These are phyloP conservation scores for Oscheius sp. DNA, from an alignment of 2,888 invertebrate genomes.

Conservation along the genomic window DNA sequence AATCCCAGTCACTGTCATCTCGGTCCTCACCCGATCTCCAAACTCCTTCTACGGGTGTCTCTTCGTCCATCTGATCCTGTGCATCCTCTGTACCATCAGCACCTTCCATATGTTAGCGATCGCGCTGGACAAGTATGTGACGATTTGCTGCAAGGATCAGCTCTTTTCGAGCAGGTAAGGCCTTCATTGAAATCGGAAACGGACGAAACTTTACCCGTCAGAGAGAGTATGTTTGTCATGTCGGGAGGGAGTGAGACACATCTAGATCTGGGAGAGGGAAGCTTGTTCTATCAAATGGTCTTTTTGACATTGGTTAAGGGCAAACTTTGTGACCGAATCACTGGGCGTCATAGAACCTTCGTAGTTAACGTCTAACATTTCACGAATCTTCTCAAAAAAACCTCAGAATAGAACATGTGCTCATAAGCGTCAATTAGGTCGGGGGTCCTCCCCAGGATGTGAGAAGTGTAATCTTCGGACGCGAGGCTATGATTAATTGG, in stretches of 20 bases:
- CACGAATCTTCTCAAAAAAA: not conserved
- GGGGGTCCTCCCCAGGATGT: not conserved
- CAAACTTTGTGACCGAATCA: not conserved
- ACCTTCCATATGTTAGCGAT: slow-evolving; percentile 73
- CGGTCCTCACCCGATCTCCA: slow-evolving; percentile 64
- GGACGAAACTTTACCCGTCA: slow-evolving; percentile 18
- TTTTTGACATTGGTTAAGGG: too few species aligned
- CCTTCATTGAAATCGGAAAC: slow-evolving; percentile 8
- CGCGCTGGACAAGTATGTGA: slow-evolving; percentile 71
- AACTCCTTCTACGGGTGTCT: slow-evolving; percentile 65
- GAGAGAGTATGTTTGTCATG: not conserved
- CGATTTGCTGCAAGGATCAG: slow-evolving; percentile 67
- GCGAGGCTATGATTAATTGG: slow-evolving; percentile 29
- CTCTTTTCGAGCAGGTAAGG: slow-evolving; percentile 55
- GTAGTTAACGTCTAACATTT: too few species aligned
- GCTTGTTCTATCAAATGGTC: not conserved
- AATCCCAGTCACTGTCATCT: slow-evolving; percentile 70
- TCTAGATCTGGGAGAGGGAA: not conserved
- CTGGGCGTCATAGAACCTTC: not conserved
- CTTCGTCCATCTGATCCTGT: slow-evolving; percentile 68
- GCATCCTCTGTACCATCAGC: slow-evolving; percentile 71
- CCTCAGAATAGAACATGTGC: not conserved
- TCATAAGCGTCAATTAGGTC: not conserved
- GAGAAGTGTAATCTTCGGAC: slow-evolving; percentile 24
- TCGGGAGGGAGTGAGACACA: slow-evolving; percentile 7